Evolutionary conservation across 1,140 invertebrate genomes (phyloP).

Genomic region (Coelopa frigida): DNA sequence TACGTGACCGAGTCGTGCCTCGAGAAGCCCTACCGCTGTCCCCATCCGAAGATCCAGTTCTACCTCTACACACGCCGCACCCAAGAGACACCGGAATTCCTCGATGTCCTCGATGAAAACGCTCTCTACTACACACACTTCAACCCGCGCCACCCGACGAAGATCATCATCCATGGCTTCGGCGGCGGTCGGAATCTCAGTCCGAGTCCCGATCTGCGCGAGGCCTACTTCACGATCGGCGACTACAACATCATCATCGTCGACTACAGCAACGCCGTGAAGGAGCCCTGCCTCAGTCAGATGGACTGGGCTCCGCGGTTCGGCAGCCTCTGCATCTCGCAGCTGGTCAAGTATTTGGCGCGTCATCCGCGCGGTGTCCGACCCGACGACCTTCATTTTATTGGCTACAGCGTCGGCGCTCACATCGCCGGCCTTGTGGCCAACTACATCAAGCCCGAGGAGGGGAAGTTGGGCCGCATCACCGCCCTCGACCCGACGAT

Average conservation of each 20-base stretch:
- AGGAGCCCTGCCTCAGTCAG: constrained; percentile 72
- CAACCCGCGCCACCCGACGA: constrained; percentile 65
- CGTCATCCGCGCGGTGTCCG: constrained; percentile 65
- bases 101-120: constrained; percentile 60
- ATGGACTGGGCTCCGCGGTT: constrained; percentile 80
- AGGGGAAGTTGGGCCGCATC: constrained; percentile 67
- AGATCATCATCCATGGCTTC: constrained; percentile 77
- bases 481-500: constrained; percentile 80
- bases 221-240: constrained; percentile 70
- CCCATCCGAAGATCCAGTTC: constrained; percentile 73
- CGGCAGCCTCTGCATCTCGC: constrained; percentile 70
- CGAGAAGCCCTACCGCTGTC: constrained; percentile 69
- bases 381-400: constrained; percentile 67
- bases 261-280: constrained; percentile 73
- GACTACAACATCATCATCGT: constrained; percentile 82
- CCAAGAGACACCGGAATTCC: constrained; percentile 61
- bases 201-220: constrained; percentile 71
- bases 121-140: constrained; percentile 65
- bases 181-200: constrained; percentile 69
- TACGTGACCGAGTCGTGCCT: constrained; percentile 75
- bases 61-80: constrained; percentile 75
- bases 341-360: constrained; percentile 68
- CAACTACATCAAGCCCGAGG: constrained; percentile 58
- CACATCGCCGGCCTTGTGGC: constrained; percentile 76
- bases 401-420: constrained; percentile 79